A percentile compares a stretch with the other conserved stretches of the same genome.
phyloP scores from a whole-genome alignment of 2,113 vertebrate genomes.

The Australoheros scitulus region DNA sequence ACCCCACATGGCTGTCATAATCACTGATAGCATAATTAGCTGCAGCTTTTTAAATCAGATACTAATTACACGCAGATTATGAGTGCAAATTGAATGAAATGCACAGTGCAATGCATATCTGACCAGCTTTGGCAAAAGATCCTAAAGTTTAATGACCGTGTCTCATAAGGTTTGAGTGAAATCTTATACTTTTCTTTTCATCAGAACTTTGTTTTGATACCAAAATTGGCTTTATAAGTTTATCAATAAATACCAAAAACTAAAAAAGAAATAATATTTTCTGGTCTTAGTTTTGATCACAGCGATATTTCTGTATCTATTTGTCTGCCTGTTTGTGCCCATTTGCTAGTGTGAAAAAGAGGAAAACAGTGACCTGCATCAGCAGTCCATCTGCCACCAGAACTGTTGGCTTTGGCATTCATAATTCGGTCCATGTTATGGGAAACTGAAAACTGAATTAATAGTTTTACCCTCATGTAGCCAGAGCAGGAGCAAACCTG shows the following conservation, averaged over 20 bases:
- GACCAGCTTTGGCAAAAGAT: not conserved
- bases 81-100: conserved; percentile 25
- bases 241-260: not conserved
- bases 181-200: not conserved
- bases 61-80: conserved; percentile 36
- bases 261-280: not conserved
- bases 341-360: not conserved
- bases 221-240: not conserved
- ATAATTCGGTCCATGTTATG: not conserved
- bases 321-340: not conserved
- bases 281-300: not conserved
- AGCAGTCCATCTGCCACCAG: conserved; percentile 22
- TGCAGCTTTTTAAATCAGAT: conserved; percentile 14
- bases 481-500: conserved; percentile 8
- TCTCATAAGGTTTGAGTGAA: not conserved
- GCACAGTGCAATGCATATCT: not conserved
- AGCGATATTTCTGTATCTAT: not conserved
- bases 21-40: conserved; percentile 28
- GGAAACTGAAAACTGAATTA: not conserved
- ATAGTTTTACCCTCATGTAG: not conserved
- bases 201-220: not conserved
- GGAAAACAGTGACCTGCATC: not conserved
- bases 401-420: not conserved
- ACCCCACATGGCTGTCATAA: conserved; percentile 12
- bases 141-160: not conserved